A percentile compares a stretch with the other conserved stretches of the same genome.
These are phyloP conservation scores for Sylvilagus floridanus DNA, from an alignment of 2,797 vertebrate genomes.

Conservation along the genomic window DNA sequence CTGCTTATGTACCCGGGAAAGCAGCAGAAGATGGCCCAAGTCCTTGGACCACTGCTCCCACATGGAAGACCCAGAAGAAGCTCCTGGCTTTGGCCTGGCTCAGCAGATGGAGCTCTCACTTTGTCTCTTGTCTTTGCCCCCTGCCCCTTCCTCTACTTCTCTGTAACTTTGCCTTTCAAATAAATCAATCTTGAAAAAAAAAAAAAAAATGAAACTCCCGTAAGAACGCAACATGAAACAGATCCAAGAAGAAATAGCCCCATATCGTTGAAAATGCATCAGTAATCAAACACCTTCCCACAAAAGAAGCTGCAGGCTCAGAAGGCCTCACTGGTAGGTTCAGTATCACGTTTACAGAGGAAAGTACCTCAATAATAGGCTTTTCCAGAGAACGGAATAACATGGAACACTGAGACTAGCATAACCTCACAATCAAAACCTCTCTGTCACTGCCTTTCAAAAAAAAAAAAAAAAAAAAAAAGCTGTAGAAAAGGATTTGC, in stretches of 20 bases:
- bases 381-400: neutral
- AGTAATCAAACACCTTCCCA: neutral
- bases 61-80: no score
- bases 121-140: no score
- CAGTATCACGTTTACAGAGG: neutral
- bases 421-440: neutral
- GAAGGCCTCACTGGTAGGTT: neutral
- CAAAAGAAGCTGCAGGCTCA: neutral
- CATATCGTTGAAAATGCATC: neutral
- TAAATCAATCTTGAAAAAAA: no score
- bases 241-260: neutral
- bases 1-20: no score
- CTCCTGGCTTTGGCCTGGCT: no score
- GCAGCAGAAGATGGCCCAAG: no score
- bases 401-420: neutral
- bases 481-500: neutral
- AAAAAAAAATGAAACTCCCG: neutral
- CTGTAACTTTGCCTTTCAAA: no score
- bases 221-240: neutral
- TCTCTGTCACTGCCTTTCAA: no score
- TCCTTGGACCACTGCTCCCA: no score
- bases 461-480: no score
- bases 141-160: no score
- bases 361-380: neutral
- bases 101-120: no score